Base-by-base conservation (phyloP, 1,140 invertebrate species). In the Habropoda laboriosa region DNA sequence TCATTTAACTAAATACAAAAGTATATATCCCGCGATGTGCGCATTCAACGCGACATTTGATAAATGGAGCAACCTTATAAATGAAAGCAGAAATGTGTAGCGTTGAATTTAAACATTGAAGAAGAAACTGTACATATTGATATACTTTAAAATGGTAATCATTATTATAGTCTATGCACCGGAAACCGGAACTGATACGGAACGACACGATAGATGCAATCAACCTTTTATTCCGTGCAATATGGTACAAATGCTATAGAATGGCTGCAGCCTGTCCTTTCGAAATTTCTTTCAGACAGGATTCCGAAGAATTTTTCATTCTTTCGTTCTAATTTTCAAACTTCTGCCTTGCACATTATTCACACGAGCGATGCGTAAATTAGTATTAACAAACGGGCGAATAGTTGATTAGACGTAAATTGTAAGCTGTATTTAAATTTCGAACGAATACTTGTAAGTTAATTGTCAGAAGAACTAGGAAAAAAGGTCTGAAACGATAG, bases 171-270 rank as follows among this genome's bases (percentile, higher is more conserved):
- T 61, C 53, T 27, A 45, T 73, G 58, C 55, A 66, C 55, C 45
- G 53, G 70, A 86, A 85, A 83, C 61, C 57, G 58, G 68, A 79
- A 77, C 32, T 51, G 80, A 81, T 81, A 77, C 24, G 27, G n/a
- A 57, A 72, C 40, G 60, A 58, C 61, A 30, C 30, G 40, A 51
- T 68, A 51, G 66, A 63, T 71, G n/a, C 53, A 45, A 73, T 61
- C 67, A 42, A 40, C 24, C 55, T 51, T 24, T 72, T 79, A 24
- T 49, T 24, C 7, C 53, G 38, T 42, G 40, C 16, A 32, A 67
- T 75, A 42, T 38, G 61, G 38, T 42, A 40, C 32, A 55, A 72
- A 79, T 55, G 45, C 35, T 63, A 21, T 7, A 18, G 49, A 18
- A 27, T 27, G 27, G 27, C 51, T 30, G 35, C 10, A 35, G 53